Base-by-base conservation (phyloP, 2,797 vertebrate species). In the Huso huso region DNA sequence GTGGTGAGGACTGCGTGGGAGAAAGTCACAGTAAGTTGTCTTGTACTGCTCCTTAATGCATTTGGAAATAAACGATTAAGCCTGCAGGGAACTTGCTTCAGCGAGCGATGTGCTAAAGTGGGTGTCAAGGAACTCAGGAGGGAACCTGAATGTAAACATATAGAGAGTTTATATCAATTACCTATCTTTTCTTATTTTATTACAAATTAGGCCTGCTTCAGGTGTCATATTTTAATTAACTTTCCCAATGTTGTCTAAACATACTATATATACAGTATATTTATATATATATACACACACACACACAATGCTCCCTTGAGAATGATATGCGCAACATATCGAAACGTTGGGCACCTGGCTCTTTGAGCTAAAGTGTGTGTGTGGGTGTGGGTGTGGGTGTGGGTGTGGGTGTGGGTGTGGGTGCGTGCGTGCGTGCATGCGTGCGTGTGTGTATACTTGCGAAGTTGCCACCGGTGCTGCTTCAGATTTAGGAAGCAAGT, bases 21-120 rank as follows among this genome's bases (percentile, higher is more conserved):
- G 78, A 79, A 82, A 80, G 77, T 13, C 72, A 75, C 73, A 75
- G 74, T 75, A 76, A 81, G 74, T 71, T 77, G 77, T 74, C 0
- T 1, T 70, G 71, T 63, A 61, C 58, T 69, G 68, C 48, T 68
- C 68, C 68, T 70, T 64, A 50, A 71, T 61, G 63, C 15, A 0
- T 72, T 71, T 66, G 71, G 66, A 77, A 82, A 67, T 0, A 18
- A 81, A 75, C 63, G 71, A 64, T 63, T 65, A 70, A 73, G 64
- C 68, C 62, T 51, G 58, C 2, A 73, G 65, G 6, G 7, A n/a
- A 18, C 52, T 74, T 3, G 5, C 61, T 75, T 65, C 62, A 65
- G 12, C 0, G 71, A 72, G 6, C 1, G 62, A 72, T 62, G n/a
- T 53, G 51, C 61, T 9, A 6, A 68, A 62, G 50, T 53, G 12